Evolutionary conservation across 2,888 invertebrate species (phyloP), one percentile per base, ranked within the genome.

Genomic region (Acrobasis consociella): DNA sequence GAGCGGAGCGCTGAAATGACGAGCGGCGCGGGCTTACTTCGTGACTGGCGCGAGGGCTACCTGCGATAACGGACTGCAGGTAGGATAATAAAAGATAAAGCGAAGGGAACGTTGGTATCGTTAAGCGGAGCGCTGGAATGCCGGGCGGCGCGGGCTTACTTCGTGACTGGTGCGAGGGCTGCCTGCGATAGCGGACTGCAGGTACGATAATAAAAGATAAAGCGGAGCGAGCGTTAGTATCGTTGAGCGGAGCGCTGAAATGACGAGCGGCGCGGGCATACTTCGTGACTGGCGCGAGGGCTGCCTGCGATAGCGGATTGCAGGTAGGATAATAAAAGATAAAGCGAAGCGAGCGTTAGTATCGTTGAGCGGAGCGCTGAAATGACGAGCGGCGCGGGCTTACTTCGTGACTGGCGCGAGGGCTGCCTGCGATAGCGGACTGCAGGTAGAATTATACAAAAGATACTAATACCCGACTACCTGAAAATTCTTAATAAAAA

Each of bases 211-310:
- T n/a, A n/a, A 2, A 22, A 22, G 5, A 22, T 22, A 22, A 22
- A 22, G 22, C 22, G 22, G 5, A 22, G 22, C 22, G 22, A 22
- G 22, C 22, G 2, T 5, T 22, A 5, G 22, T 22, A 22, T 94
- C 94, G 46, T 87, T 94, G 69, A 87, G 89, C 73, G 94, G 96
- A 2, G 93, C 96, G 65, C 95, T 98, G 37, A 97, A 97, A 83
- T 98, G 98, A 81, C 95, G 96, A 76, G 95, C 94, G 69, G 94
- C 98, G 71, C 96, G 98, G 82, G 94, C 95, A 11, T 96, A 97
- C 86, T 98, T 98, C 86, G 93, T 96, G 74, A 93, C 94, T 55
- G 97, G 96, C 13, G 95, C 97, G 5, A 93, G 96, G 62, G 96
- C 97, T 15, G 93, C 97, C 37, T 98, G 98, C 86, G 96, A 96